Evolutionary conservation across 1,140 invertebrate genomes (phyloP).

Genomic region (Halesus radiatus): DNA sequence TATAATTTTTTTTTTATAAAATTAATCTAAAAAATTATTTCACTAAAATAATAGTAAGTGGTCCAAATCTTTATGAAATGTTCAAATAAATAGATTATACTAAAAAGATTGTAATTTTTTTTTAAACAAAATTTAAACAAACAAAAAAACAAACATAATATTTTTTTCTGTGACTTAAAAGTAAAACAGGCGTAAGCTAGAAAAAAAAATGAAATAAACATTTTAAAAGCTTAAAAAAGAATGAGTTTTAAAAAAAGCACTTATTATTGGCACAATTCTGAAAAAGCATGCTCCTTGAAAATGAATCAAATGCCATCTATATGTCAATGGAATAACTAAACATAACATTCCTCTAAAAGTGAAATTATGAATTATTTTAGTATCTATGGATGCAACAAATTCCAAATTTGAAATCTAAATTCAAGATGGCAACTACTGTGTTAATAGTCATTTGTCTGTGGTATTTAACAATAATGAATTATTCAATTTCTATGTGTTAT

Average conservation of each 20-base stretch:
- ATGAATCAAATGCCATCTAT: neutral
- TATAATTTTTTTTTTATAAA: too few relatives aligned
- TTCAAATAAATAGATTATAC: constrained; percentile 5
- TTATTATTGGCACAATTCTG: neutral
- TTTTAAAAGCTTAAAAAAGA: neutral
- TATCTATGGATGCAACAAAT: too few relatives aligned
- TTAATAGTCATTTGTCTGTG: too few relatives aligned
- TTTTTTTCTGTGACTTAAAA: neutral
- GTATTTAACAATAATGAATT: too few relatives aligned
- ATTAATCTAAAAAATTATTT: neutral
- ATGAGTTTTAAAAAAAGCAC: neutral
- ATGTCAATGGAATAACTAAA: too few relatives aligned
- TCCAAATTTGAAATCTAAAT: too few relatives aligned
- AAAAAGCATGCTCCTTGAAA: neutral
- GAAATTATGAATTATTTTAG: too few relatives aligned
- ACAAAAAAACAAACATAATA: neutral
- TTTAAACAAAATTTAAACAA: neutral
- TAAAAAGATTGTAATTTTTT: neutral
- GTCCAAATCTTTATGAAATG: constrained; percentile 2
- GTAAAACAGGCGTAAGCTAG: neutral
- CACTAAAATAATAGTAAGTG: neutral
- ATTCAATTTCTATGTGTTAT: too few relatives aligned
- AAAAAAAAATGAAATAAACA: neutral
- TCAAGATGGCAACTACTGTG: too few relatives aligned
- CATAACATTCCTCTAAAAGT: too few relatives aligned